A percentile compares a stretch with the other conserved stretches of the same genome.
phyloP scores from a whole-genome alignment of 2,888 invertebrate species.

The Opisthograptis luteolata region DNA sequence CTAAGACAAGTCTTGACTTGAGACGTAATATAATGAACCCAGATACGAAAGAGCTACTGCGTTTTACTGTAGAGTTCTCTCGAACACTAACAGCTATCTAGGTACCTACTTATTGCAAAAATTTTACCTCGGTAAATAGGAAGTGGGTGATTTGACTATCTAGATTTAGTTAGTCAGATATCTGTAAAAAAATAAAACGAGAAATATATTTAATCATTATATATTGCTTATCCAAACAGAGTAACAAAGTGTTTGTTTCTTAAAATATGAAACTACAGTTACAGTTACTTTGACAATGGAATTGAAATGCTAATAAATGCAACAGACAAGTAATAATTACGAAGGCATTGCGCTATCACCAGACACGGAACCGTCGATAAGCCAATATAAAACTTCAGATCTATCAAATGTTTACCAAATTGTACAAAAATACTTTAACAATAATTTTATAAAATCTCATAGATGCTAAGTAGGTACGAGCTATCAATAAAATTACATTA shows the following conservation, averaged over 20 bases:
- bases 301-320: constrained; percentile 83
- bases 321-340: constrained; percentile 69
- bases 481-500: constrained; percentile 71
- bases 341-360: constrained; percentile 81
- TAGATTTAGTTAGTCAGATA: no score
- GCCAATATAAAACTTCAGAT: constrained; percentile 75
- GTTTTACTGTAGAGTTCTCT: no score
- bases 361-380: constrained; percentile 56
- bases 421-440: constrained; percentile 76
- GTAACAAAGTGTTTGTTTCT: constrained; percentile 77
- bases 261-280: constrained; percentile 71
- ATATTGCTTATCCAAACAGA: constrained; percentile 84
- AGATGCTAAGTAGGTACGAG: constrained; percentile 80
- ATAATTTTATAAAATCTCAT: constrained; percentile 76
- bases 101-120: no score
- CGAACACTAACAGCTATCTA: no score
- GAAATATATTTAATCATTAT: constrained; percentile 69
- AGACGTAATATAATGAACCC: no score
- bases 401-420: constrained; percentile 68
- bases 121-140: no score
- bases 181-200: constrained; percentile 48
- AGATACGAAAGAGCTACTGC: no score
- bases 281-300: constrained; percentile 70
- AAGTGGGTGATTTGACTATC: no score
- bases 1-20: no score